phyloP scores from a whole-genome alignment of 2,113 vertebrate species.

The Scolopax mira region DNA sequence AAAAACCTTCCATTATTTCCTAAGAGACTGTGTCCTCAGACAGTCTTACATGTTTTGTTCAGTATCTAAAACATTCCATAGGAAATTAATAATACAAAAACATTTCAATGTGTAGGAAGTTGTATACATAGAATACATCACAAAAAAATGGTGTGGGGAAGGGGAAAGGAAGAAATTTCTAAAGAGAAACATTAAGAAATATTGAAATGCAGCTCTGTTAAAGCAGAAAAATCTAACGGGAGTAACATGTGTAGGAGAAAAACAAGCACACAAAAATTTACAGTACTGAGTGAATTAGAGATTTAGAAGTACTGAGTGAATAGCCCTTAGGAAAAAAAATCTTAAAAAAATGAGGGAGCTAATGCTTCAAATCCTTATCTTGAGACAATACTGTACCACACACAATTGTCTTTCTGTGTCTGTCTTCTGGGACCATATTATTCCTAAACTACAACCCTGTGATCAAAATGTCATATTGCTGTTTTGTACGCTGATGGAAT shows the following conservation, averaged over 20 bases:
- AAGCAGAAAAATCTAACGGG: not conserved
- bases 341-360: not conserved
- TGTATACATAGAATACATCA: accelerated
- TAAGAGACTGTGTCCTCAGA: not conserved
- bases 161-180: not conserved
- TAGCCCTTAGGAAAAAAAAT: not conserved
- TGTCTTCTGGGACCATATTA: not conserved
- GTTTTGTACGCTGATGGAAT: not conserved
- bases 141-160: accelerated
- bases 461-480: not conserved
- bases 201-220: not conserved
- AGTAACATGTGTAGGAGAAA: not conserved
- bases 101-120: not conserved
- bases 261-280: not conserved
- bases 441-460: not conserved
- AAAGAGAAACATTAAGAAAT: not conserved
- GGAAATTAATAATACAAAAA: not conserved
- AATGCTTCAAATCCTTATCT: not conserved
- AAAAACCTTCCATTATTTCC: not conserved
- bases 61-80: not conserved
- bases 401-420: not conserved
- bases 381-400: not conserved
- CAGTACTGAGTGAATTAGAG: not conserved
- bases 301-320: not conserved
- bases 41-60: not conserved